Percentiles rank a stretch among this genome's conserved stretches.
These are phyloP conservation scores for Morpho achilles DNA, from an alignment of 2,888 invertebrate genomes.

Conservation along the genomic window DNA sequence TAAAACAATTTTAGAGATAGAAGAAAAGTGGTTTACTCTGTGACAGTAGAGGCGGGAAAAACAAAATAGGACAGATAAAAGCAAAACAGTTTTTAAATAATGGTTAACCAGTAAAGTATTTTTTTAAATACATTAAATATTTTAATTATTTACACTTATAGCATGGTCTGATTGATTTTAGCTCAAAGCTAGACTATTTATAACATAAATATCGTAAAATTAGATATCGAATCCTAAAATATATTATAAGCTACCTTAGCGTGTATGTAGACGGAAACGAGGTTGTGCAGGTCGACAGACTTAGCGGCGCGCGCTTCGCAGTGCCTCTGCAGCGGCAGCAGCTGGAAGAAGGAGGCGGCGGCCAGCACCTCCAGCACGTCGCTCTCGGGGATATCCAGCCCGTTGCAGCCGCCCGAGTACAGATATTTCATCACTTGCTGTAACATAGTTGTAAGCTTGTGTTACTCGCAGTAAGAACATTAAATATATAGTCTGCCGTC, in stretches of 20 bases:
- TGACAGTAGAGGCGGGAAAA: no score
- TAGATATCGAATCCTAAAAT: not conserved
- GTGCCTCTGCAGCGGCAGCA: slow-evolving; percentile 90
- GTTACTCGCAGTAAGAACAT: no score
- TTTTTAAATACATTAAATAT: no score
- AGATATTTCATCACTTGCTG: slow-evolving; percentile 96
- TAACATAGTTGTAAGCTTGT: slow-evolving; percentile 16
- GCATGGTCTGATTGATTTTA: no score
- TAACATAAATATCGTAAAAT: no score
- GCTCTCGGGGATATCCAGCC: slow-evolving; percentile 86
- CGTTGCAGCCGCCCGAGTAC: slow-evolving; percentile 92
- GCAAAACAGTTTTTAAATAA: no score
- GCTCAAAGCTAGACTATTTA: not conserved
- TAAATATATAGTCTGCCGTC: no score
- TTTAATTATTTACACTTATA: no score
- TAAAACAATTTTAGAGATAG: no score
- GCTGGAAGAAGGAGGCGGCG: slow-evolving; percentile 94
- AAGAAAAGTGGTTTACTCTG: no score
- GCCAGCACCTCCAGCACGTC: slow-evolving; percentile 94
- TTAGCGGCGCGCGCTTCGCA: slow-evolving; percentile 92
- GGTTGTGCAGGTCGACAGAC: slow-evolving; percentile 91
- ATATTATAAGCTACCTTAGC: slow-evolving; percentile 83
- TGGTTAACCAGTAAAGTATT: no score
- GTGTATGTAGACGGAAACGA: slow-evolving; percentile 95
- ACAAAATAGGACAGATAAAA: no score